phyloP scores from a whole-genome alignment of 2,113 vertebrate species.

The Chitala chitala region DNA sequence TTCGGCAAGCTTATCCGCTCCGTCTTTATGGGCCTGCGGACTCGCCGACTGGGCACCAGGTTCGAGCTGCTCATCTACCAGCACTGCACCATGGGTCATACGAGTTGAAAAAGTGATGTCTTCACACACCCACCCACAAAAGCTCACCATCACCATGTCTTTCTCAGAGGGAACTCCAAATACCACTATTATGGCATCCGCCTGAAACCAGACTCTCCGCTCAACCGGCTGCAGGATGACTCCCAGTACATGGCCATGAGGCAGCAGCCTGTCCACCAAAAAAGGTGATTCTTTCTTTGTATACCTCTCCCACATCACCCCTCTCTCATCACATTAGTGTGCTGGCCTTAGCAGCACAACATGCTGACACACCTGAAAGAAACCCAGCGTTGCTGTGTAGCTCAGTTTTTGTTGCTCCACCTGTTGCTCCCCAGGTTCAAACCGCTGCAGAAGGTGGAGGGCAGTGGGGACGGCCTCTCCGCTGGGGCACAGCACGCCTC shows the following conservation, averaged over 20 bases:
- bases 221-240: constrained; percentile 91
- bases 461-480: constrained; percentile 69
- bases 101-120: no score
- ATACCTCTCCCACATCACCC: neutral
- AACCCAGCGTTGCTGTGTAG: neutral
- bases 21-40: constrained; percentile 93
- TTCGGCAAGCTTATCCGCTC: constrained; percentile 97
- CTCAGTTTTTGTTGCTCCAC: constrained; percentile 10
- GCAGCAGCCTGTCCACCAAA: constrained; percentile 92
- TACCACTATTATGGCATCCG: constrained; percentile 98
- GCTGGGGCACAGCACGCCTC: constrained; percentile 68
- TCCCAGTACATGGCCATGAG: constrained; percentile 96
- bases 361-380: neutral
- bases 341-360: no score
- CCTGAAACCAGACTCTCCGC: constrained; percentile 90
- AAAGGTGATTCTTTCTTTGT: constrained; percentile 71
- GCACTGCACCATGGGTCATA: no score
- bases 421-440: constrained; percentile 67
- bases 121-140: neutral
- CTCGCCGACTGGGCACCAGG: constrained; percentile 91
- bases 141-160: constrained; percentile 32
- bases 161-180: constrained; percentile 89
- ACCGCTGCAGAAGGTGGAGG: constrained; percentile 85
- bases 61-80: no score
- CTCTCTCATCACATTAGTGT: neutral